Evolutionary conservation across 2,113 vertebrate species (phyloP), one percentile per base, ranked within the genome.

Genomic region (Platichthys flesus): DNA sequence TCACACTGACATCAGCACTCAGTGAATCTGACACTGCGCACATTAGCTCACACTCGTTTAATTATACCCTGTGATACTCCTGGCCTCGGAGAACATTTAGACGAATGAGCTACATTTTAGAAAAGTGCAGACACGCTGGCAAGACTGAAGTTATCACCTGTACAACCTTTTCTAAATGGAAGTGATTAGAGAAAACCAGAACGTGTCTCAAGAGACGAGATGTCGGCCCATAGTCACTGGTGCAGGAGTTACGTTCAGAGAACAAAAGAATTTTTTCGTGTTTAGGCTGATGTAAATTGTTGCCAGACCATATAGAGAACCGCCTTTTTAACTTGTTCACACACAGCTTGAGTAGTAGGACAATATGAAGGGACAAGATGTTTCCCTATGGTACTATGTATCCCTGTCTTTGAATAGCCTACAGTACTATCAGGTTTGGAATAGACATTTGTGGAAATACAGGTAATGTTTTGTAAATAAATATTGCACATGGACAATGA

Each of bases 121-220:
- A 56, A 37, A 59, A 37, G 14, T 72, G 47, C 54, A 56, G 58
- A 72, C 64, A 62, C 5, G 12, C 49, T 2, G 24, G 42, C 26
- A 67, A 63, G 20, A 35, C 73, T 65, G 23, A 57, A 70, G 65
- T 40, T 55, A 56, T 75, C 42, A 58, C 65, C 67, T 64, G 24
- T 6, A 28, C 3, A 26, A 61, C 9, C 70, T 37, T 73, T 76
- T 61, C 28, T 74, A 42, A 78, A 79, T 78, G 58, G 74, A 78
- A 77, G 69, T 74, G 70, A 78, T 89, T 82, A 76, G 76, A 62
- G 57, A 67, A 83, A 84, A 81, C 9, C 76, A 56, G 84, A 87
- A 31, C 63, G 31, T 26, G 64, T 81, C 81, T 75, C 82, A 31
- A 40, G 80, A 76, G 81, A 68, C 23, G 66, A 60, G 56, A 47